phyloP scores from a whole-genome alignment of 1,140 invertebrate genomes.

The Drosophila takahashii region DNA sequence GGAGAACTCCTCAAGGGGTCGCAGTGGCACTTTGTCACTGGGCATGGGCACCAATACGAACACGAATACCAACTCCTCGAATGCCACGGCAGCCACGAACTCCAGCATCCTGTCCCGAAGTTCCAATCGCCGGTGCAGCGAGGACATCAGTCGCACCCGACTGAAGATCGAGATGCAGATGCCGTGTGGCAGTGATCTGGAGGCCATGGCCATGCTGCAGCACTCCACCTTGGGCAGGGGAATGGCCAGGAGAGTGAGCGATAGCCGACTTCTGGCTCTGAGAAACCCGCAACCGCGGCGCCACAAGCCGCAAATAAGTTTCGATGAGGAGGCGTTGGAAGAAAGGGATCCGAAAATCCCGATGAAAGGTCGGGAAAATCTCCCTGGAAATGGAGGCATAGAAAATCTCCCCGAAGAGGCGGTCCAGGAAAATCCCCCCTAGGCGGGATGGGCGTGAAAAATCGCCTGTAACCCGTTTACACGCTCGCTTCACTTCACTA shows the following conservation, averaged over 20 bases:
- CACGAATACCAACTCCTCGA: constrained; percentile 68
- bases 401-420: constrained; percentile 7
- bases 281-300: constrained; percentile 33
- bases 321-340: constrained; percentile 62
- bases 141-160: constrained; percentile 69
- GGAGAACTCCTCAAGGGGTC: constrained; percentile 31
- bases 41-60: constrained; percentile 64
- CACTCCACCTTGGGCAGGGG: constrained; percentile 36
- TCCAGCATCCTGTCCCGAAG: constrained; percentile 76
- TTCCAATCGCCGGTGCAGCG: constrained; percentile 76
- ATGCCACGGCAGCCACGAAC: constrained; percentile 63
- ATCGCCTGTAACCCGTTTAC: constrained; percentile 76
- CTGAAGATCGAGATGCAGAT: constrained; percentile 78
- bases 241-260: constrained; percentile 48
- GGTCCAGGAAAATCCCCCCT: constrained; percentile 20
- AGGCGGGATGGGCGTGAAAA: constrained; percentile 45
- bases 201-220: constrained; percentile 78
- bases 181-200: constrained; percentile 68
- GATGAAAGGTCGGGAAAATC: neutral
- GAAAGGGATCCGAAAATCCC: neutral
- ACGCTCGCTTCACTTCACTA: constrained; percentile 73
- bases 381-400: neutral
- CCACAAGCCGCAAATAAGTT: constrained; percentile 73
- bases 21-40: constrained; percentile 59
- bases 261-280: constrained; percentile 41